Conservation (phyloP, 2,113 vertebrate species). For the Gymnarchus niloticus region DNA sequence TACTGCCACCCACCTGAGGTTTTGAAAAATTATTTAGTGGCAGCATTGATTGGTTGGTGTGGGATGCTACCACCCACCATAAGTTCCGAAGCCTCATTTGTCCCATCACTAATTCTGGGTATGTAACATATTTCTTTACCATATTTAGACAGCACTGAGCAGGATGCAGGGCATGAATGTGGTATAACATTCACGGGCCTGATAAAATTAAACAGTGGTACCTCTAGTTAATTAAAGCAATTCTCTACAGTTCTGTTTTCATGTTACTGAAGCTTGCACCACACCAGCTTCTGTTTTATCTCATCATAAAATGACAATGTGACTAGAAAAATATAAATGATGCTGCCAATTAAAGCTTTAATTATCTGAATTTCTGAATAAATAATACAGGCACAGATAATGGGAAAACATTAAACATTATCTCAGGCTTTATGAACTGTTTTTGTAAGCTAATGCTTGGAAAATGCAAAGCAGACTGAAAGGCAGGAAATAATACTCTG, state of each 20-base stretch:
- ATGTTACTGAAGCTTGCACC: background rate
- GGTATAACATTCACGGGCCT: background rate
- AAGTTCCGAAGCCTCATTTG: too few relatives aligned
- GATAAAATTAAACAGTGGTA: background rate
- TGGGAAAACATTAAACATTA: background rate
- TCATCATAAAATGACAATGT: background rate
- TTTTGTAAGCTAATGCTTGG: background rate
- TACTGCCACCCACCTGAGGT: too few relatives aligned
- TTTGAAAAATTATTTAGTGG: too few relatives aligned
- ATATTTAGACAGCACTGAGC: conserved; percentile 4
- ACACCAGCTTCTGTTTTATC: background rate
- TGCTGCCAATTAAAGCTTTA: conserved; percentile 2
- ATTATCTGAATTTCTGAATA: conserved; percentile 1
- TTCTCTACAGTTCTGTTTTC: background rate
- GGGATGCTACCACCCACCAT: too few relatives aligned
- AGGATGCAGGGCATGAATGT: background rate
- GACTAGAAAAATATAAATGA: background rate
- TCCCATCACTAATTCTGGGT: background rate
- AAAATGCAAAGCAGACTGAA: background rate
- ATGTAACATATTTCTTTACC: background rate
- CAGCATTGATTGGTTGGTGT: too few relatives aligned
- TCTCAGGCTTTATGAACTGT: background rate
- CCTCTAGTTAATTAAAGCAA: conserved; percentile 17
- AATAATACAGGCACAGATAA: background rate
- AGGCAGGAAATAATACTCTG: background rate